phyloP scores from a whole-genome alignment of 2,113 vertebrate genomes.

The Erpornis zantholeuca region DNA sequence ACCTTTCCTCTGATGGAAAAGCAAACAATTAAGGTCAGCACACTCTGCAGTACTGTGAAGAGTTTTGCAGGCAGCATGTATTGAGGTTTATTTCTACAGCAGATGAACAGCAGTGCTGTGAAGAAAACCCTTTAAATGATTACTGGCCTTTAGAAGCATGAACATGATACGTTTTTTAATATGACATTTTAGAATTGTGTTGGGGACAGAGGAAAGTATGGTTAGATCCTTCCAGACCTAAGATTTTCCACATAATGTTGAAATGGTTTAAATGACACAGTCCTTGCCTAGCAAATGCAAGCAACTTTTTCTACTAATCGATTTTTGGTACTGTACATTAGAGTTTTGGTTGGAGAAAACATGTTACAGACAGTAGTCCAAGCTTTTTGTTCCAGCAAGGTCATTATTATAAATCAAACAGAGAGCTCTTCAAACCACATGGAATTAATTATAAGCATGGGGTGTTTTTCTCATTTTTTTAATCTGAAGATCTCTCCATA shows the following conservation, averaged over 20 bases:
- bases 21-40: not conserved
- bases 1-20: not conserved
- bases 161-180: not conserved
- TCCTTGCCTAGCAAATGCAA: not conserved
- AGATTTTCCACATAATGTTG: not conserved
- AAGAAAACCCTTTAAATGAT: not conserved
- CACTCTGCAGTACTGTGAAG: not conserved
- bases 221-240: not conserved
- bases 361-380: not conserved
- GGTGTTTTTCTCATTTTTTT: not conserved
- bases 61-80: not conserved
- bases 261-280: not conserved
- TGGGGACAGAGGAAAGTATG: fast-evolving
- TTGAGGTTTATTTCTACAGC: not conserved
- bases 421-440: not conserved
- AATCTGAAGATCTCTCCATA: not conserved
- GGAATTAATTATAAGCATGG: not conserved
- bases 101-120: not conserved
- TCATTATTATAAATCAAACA: not conserved
- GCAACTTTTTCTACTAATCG: not conserved
- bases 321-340: not conserved
- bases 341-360: not conserved
- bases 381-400: not conserved
- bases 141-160: not conserved
- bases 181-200: not conserved